phyloP scores from a whole-genome alignment of 2,797 vertebrate genomes.

The Melopsittacus undulatus region DNA sequence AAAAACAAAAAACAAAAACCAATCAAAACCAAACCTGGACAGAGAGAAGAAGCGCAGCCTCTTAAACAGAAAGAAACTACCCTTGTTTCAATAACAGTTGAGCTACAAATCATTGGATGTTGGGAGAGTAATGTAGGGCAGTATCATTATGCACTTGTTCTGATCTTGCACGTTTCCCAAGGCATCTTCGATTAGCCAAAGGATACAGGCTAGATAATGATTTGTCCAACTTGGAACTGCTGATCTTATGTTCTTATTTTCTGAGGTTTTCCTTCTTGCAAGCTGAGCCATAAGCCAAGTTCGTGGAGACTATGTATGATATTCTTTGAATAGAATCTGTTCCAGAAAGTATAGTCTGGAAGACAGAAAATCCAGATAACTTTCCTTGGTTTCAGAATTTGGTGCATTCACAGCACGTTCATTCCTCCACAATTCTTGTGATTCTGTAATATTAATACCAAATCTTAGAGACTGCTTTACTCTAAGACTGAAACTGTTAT shows the following conservation, averaged over 20 bases:
- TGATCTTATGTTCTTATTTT: background rate
- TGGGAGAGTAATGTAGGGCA: background rate
- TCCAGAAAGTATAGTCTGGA: background rate
- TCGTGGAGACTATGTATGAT: background rate
- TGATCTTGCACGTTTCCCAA: background rate
- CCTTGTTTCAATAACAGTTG: background rate
- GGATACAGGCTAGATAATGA: background rate
- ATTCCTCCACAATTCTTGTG: background rate
- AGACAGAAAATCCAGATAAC: background rate
- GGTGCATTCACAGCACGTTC: background rate
- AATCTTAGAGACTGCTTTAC: background rate
- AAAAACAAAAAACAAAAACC: background rate
- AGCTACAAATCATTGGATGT: background rate
- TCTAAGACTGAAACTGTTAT: background rate
- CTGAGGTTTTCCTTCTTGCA: background rate
- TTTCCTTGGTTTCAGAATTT: background rate
- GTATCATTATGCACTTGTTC: background rate
- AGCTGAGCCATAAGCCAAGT: background rate
- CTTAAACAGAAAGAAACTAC: background rate
- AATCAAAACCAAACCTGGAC: background rate
- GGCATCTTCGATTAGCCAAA: background rate
- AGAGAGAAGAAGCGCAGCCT: background rate
- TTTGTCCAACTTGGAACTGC: background rate
- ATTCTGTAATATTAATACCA: background rate
- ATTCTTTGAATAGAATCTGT: background rate